Evolutionary conservation across 2,113 vertebrate genomes (phyloP).

Genomic region (Perca schrenkii): DNA sequence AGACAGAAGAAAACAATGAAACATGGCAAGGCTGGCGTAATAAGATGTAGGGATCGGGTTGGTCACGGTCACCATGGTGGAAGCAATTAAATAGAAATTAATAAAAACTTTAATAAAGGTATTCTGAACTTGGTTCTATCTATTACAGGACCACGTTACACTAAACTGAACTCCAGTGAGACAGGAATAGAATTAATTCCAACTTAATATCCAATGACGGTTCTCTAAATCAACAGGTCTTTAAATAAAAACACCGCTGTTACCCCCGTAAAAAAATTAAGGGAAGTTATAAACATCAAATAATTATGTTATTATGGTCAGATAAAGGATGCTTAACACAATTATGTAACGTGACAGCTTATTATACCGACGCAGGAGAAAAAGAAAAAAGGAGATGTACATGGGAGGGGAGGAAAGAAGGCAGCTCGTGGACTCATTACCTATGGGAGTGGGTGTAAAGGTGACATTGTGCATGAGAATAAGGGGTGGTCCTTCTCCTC

Average conservation of each 20-base stretch:
- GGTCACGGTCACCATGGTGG: constrained; percentile 27
- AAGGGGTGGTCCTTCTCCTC: constrained; percentile 70
- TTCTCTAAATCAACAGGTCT: not conserved
- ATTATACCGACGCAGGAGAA: not conserved
- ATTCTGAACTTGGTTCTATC: not conserved
- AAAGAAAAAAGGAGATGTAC: constrained; percentile 17
- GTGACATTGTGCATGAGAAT: constrained; percentile 75
- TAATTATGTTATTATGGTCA: not conserved
- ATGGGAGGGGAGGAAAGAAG: constrained; percentile 22
- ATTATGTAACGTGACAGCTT: not conserved
- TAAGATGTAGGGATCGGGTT: not conserved
- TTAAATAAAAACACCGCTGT: not conserved
- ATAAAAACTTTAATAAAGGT: not conserved
- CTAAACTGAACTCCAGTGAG: not conserved
- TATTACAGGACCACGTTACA: not conserved
- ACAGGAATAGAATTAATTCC: not conserved
- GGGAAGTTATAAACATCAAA: not conserved
- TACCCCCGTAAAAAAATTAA: not conserved
- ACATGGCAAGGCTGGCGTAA: constrained; percentile 33
- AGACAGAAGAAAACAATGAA: constrained; percentile 43
- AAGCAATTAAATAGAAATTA: constrained; percentile 5
- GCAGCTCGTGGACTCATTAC: constrained; percentile 69
- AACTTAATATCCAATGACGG: not conserved
- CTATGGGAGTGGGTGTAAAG: constrained; percentile 66
- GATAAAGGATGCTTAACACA: not conserved